These are phyloP conservation scores for Panulirus ornatus DNA, from an alignment of 1,140 invertebrate genomes.

Conservation along the genomic window DNA sequence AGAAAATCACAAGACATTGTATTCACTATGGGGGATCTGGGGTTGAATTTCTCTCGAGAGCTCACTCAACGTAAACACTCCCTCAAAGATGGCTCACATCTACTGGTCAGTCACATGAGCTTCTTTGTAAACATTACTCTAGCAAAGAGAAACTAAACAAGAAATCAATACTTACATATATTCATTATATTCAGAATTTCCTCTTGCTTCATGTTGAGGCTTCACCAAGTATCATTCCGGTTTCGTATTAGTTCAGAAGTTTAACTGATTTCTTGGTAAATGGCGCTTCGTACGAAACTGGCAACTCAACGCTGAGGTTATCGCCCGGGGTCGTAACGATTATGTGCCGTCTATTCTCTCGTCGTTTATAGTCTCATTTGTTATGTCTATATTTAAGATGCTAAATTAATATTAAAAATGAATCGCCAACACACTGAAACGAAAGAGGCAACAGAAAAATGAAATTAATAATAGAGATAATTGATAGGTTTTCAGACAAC, in stretches of 20 bases:
- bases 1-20: slow-evolving; percentile 43
- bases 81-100: slow-evolving; percentile 49
- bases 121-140: slow-evolving; percentile 59
- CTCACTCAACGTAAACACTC: slow-evolving; percentile 43
- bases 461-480: no score
- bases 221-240: no score
- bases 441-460: no score
- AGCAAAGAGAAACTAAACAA: neutral
- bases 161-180: neutral
- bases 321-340: no score
- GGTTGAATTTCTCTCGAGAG: slow-evolving; percentile 25
- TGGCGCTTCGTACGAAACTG: neutral
- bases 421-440: no score
- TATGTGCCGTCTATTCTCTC: neutral
- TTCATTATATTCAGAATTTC: no score
- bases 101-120: slow-evolving; percentile 22
- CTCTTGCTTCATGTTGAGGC: no score
- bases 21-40: neutral
- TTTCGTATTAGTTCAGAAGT: neutral
- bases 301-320: no score
- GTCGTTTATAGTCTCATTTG: neutral
- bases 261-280: neutral
- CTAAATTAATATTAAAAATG: no score
- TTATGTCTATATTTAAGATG: neutral
- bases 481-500: no score